These are phyloP conservation scores for Pterostichus madidus DNA, from an alignment of 2,888 invertebrate species.

Conservation along the genomic window DNA sequence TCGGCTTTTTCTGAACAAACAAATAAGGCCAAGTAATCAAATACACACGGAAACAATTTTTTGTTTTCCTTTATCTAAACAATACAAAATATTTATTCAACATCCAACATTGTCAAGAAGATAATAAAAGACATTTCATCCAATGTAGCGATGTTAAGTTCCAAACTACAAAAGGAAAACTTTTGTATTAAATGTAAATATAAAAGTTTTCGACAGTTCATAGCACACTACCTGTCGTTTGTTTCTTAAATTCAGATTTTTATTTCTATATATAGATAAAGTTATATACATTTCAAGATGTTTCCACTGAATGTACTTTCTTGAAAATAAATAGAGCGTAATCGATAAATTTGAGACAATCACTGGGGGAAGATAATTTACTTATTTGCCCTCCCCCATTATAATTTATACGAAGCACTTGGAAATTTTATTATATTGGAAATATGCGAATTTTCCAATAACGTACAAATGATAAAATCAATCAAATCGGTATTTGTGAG, in stretches of 20 bases:
- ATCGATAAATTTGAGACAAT: conserved; percentile 28
- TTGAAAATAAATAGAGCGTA: not conserved
- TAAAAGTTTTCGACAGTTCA: conserved; percentile 25
- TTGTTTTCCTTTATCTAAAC: too few relatives aligned
- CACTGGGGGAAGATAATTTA: conserved; percentile 25
- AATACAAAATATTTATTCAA: not conserved
- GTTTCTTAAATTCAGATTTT: conserved; percentile 19
- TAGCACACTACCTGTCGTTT: conserved; percentile 27
- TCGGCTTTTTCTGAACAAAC: too few relatives aligned
- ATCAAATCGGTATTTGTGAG: not conserved
- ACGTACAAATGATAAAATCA: not conserved
- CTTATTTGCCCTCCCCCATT: conserved; percentile 25
- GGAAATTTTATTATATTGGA: conserved; percentile 26
- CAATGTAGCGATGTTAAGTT: conserved; percentile 24
- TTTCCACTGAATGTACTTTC: conserved; percentile 9
- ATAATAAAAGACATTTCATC: conserved; percentile 14
- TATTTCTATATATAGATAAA: conserved; percentile 33
- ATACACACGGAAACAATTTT: too few relatives aligned
- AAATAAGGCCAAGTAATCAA: too few relatives aligned
- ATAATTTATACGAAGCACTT: conserved; percentile 8
- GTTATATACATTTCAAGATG: conserved; percentile 14
- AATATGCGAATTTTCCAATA: conserved; percentile 22
- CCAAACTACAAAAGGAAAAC: conserved; percentile 1
- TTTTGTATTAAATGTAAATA: conserved; percentile 38
- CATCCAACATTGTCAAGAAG: conserved; percentile 4